Conservation (phyloP, 2,113 vertebrate genomes). For the Rutilus rutilus region DNA sequence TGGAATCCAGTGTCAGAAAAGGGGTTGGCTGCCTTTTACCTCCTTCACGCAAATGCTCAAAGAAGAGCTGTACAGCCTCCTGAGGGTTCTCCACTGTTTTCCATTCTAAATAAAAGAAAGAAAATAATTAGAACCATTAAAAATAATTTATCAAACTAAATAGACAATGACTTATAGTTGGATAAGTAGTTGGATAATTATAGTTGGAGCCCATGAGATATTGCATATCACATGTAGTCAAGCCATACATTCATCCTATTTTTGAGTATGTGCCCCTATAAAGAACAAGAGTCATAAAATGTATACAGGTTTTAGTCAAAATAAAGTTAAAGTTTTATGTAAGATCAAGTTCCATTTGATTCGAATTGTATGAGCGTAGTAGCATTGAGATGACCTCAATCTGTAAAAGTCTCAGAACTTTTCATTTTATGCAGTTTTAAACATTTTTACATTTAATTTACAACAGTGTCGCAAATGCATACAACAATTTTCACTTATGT, state of each 20-base stretch:
- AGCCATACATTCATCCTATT: too few species aligned
- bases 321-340: not conserved
- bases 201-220: not conserved
- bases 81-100: constrained; percentile 7
- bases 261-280: not conserved
- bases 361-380: not conserved
- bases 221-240: too few species aligned
- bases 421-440: not conserved
- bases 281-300: not conserved
- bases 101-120: not conserved
- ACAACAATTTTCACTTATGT: not conserved
- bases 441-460: not conserved
- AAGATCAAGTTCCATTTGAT: not conserved
- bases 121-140: too few species aligned
- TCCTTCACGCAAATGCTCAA: not conserved
- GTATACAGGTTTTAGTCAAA: not conserved
- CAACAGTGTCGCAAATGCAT: not conserved
- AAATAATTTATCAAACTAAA: not conserved
- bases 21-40: constrained; percentile 26
- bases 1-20: constrained; percentile 1
- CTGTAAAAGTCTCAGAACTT: not conserved
- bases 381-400: not conserved
- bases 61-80: not conserved
- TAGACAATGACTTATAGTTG: not conserved
- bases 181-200: too few species aligned